phyloP scores from a whole-genome alignment of 2,797 vertebrate species.

The Loriculus beryllinus region DNA sequence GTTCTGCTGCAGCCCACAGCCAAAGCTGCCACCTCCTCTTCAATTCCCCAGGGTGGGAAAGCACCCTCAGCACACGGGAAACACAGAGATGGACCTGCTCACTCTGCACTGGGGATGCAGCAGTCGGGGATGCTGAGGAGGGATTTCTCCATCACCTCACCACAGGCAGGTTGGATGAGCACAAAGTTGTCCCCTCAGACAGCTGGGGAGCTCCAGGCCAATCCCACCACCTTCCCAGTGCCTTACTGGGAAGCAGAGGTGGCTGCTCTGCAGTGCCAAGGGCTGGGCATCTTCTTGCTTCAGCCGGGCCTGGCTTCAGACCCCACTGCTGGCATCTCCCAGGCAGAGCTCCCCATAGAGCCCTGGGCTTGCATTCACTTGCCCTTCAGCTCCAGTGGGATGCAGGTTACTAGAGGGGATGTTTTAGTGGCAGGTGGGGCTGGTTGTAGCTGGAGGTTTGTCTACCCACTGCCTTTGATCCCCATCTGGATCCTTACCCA shows the following conservation, averaged over 20 bases:
- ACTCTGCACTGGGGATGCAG: accelerated
- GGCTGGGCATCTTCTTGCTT: not conserved
- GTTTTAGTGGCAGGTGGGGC: not conserved
- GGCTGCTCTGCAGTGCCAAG: no score
- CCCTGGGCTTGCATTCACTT: not conserved
- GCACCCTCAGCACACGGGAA: not conserved
- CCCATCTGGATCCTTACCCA: not conserved
- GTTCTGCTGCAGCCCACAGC: not conserved
- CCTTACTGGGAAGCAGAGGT: not conserved
- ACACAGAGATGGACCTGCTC: not conserved
- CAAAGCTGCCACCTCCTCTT: slow-evolving; percentile 22
- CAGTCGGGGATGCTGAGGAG: not conserved
- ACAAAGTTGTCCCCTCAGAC: not conserved
- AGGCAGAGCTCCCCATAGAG: not conserved
- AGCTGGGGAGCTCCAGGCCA: no score
- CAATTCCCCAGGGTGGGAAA: not conserved
- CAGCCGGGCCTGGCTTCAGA: not conserved
- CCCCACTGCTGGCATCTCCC: not conserved
- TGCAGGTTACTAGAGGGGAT: not conserved
- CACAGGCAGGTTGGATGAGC: not conserved
- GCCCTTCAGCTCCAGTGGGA: not conserved
- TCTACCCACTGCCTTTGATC: slow-evolving; percentile 28
- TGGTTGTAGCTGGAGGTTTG: not conserved
- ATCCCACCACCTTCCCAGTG: not conserved
- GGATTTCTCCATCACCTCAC: not conserved